Evolutionary conservation across 1,140 invertebrate species (phyloP), one percentile per base, ranked within the genome.

Genomic region (Pogonus chalceus): DNA sequence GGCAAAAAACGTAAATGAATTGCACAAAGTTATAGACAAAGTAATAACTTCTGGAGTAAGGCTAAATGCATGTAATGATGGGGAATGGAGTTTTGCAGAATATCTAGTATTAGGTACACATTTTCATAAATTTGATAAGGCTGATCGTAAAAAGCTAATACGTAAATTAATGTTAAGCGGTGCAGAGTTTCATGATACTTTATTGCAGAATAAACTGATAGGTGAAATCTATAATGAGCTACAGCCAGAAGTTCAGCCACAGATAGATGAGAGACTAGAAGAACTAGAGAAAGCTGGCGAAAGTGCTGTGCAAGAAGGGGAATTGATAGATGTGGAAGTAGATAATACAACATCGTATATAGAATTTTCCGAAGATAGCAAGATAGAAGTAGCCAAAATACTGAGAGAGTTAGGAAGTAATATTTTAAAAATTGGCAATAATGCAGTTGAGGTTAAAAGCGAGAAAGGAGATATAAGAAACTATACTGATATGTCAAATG

Each of bases 101-200:
- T 52, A 52, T 52, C 35, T 52, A 20, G 22, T 52, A 46, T 47
- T 39, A 21, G 51, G 51, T 20, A 52, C 51, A 52, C 51, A 52
- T 52, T 52, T 52, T 52, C 51, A 52, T 20, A 52, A 47, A 46
- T 52, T 39, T 18, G 18, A 47, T 10, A 47, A 47, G 18, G 46
- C 9, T 47, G 46, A 47, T 47, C 46, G 9, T 9, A 47, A 47
- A 47, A 56, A 56, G 54, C 2, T 56, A 56, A 56, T 56, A 20
- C 49, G 54, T 54, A 52, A 56, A 56, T 43, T 56, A 54, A 56
- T 56, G 54, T 51, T 56, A 52, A 56, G 23, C 26, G 54, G 54
- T 53, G 54, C 54, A 56, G 53, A 54, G 51, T 56, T 56, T 56
- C 54, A 56, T 56, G 54, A 56, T 52, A 56, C 49, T 52, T 51